Evolutionary conservation across 1,140 invertebrate species (phyloP).

Genomic region (Vanessa atalanta): DNA sequence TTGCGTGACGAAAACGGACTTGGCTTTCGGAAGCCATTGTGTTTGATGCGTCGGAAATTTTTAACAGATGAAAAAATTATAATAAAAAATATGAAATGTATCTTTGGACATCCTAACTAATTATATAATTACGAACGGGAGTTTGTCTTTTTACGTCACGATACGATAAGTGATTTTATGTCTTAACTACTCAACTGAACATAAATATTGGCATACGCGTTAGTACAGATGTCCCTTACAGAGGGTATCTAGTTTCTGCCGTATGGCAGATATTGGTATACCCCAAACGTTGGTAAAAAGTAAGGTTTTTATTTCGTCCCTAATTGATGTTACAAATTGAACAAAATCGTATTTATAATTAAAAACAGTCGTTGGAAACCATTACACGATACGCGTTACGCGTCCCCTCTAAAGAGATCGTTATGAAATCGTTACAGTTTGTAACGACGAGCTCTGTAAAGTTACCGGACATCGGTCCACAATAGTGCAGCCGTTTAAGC

Average conservation of each 20-base stretch:
- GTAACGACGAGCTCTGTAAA: constrained; percentile 9
- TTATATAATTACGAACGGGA: no score
- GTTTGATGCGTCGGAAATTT: constrained; percentile 30
- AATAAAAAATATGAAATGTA: neutral
- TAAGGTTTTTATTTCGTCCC: no score
- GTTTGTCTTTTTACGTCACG: no score
- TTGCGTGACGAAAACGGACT: constrained; percentile 36
- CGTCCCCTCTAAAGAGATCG: neutral
- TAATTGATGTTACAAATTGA: no score
- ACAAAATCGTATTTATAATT: neutral
- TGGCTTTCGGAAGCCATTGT: constrained; percentile 31
- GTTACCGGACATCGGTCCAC: constrained; percentile 18
- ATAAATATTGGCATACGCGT: no score
- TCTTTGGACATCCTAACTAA: no score
- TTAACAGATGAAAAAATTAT: constrained; percentile 1
- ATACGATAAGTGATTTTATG: no score
- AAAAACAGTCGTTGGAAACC: neutral
- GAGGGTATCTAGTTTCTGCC: no score
- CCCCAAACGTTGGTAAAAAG: no score
- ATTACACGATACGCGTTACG: neutral
- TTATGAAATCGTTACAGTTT: constrained; percentile 15
- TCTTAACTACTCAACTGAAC: no score
- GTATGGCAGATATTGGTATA: no score
- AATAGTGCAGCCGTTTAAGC: constrained; percentile 27
- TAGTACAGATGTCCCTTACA: no score